Evolutionary conservation across 2,888 invertebrate species (phyloP).

Genomic region (Abrostola triplasia): DNA sequence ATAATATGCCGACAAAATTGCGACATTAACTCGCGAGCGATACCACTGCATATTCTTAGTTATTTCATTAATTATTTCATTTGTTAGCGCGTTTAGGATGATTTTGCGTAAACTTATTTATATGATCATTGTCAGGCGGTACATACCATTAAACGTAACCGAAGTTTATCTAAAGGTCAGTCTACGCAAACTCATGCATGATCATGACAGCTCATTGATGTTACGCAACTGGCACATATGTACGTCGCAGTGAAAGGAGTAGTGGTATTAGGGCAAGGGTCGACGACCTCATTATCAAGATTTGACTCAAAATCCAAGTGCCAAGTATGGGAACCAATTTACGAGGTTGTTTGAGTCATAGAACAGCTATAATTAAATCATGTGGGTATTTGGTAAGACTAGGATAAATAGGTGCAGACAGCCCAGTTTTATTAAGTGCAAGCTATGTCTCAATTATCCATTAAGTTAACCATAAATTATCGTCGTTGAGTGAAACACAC

Average conservation of each 20-base stretch:
- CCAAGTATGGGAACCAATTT: slow-evolving; percentile 43
- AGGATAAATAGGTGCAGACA: background rate
- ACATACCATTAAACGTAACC: slow-evolving; percentile 33
- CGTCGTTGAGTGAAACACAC: too few species aligned
- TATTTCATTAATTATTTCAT: background rate
- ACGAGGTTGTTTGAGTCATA: slow-evolving; percentile 25
- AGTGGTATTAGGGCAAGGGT: slow-evolving; percentile 61
- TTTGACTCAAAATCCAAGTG: slow-evolving; percentile 53
- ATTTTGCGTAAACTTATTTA: slow-evolving; percentile 29
- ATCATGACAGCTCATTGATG: slow-evolving; percentile 60
- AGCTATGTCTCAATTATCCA: too few species aligned
- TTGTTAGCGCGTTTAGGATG: slow-evolving; percentile 35
- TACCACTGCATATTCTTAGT: background rate
- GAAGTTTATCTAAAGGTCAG: slow-evolving; percentile 53
- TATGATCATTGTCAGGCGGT: slow-evolving; percentile 39
- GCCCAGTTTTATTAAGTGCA: too few species aligned
- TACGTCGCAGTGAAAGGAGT: slow-evolving; percentile 73
- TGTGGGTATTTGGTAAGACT: slow-evolving; percentile 20
- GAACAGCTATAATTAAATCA: slow-evolving; percentile 30
- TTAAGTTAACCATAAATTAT: too few species aligned
- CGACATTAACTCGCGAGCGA: background rate
- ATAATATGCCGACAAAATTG: background rate
- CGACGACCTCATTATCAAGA: slow-evolving; percentile 67
- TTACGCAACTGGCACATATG: slow-evolving; percentile 70
- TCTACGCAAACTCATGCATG: slow-evolving; percentile 52